Evolutionary conservation across 23 tunicate genomes (phyloP).

Genomic region (Diplosoma virens): DNA sequence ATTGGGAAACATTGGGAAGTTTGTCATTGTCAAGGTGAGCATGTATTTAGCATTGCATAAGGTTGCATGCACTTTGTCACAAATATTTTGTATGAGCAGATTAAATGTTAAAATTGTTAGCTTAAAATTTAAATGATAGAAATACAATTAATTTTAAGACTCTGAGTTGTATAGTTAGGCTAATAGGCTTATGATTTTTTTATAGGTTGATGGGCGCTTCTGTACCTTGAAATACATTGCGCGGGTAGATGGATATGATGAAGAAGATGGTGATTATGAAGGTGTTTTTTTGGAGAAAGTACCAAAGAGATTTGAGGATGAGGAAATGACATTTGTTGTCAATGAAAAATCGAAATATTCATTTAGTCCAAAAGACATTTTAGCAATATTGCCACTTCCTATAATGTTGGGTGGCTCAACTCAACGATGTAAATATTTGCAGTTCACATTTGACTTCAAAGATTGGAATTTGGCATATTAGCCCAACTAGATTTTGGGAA

Average conservation of each 20-base stretch:
- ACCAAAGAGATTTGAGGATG: not conserved
- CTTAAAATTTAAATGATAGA: too few species aligned
- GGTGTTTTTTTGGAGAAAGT: constrained; percentile 30
- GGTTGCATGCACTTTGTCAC: too few species aligned
- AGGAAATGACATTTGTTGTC: not conserved
- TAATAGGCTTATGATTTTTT: too few species aligned
- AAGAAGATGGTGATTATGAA: constrained; percentile 18
- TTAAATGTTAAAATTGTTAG: too few species aligned
- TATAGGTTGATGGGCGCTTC: constrained; percentile 15
- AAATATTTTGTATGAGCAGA: too few species aligned
- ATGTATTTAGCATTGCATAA: too few species aligned
- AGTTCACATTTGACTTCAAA: constrained; percentile 14
- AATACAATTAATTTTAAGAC: too few species aligned
- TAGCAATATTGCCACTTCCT: constrained; percentile 9
- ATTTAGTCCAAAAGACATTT: constrained; percentile 14
- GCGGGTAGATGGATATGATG: constrained; percentile 14
- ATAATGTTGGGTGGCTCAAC: not conserved
- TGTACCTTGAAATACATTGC: constrained; percentile 1
- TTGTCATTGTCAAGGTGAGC: constrained; percentile 25
- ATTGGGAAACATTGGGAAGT: constrained; percentile 13
- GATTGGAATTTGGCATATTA: constrained; percentile 20
- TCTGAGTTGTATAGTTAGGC: too few species aligned
- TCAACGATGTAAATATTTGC: not conserved
- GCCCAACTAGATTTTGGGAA: too few species aligned
- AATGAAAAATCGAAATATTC: not conserved